These are phyloP conservation scores for Syngnathus acus DNA, from an alignment of 2,797 vertebrate genomes.

Conservation along the genomic window DNA sequence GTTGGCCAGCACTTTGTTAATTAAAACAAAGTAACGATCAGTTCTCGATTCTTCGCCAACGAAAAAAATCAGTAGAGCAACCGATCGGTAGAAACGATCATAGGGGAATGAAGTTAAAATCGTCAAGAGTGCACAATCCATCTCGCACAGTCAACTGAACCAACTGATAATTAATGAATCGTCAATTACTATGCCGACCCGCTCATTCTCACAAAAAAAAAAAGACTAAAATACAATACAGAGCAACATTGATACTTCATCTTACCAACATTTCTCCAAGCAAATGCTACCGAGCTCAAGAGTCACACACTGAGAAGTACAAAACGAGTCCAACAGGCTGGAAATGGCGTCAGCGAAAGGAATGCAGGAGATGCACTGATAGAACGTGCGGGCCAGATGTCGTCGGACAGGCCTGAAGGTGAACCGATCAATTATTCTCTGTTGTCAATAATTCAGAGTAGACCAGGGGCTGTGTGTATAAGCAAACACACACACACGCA, in stretches of 20 bases:
- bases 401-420: constrained; percentile 66
- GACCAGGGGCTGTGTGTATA: constrained; percentile 36
- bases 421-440: constrained; percentile 73
- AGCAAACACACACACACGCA: constrained; percentile 27
- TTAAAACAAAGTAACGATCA: neutral
- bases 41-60: neutral
- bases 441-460: constrained; percentile 69
- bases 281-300: neutral
- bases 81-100: neutral
- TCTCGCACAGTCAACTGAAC: neutral
- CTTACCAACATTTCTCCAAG: neutral
- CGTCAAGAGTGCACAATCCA: neutral
- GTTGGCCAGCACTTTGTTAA: neutral
- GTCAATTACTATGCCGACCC: neutral
- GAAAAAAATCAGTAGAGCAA: neutral
- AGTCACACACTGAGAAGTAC: neutral
- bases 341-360: constrained; percentile 13
- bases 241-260: neutral
- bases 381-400: constrained; percentile 49
- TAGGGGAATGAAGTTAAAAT: neutral
- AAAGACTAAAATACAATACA: neutral
- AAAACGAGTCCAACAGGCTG: neutral
- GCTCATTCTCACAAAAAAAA: neutral
- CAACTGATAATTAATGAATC: neutral
- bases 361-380: constrained; percentile 41